Evolutionary conservation across 2,888 invertebrate species (phyloP).

Genomic region (Eupeodes latifasciatus): DNA sequence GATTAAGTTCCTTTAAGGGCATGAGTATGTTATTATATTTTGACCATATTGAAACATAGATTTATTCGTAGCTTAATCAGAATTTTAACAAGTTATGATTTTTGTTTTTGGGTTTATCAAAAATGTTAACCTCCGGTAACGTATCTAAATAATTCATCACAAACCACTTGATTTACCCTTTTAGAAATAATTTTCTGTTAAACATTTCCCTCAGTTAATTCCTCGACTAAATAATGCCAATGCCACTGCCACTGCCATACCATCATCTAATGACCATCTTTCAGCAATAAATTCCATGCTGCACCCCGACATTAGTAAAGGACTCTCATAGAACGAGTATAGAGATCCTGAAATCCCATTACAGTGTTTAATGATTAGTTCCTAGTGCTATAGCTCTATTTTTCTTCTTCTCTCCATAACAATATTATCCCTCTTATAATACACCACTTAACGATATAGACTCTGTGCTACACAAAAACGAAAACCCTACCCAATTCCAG

Average conservation of each 20-base stretch:
- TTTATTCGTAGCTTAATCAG: not conserved
- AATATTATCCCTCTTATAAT: slow-evolving; percentile 63
- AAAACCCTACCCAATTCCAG: not conserved
- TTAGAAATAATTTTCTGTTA: slow-evolving; percentile 55
- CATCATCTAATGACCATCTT: slow-evolving; percentile 66
- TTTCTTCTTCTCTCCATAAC: slow-evolving; percentile 59
- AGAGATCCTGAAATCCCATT: slow-evolving; percentile 68
- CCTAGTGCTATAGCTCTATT: slow-evolving; percentile 28
- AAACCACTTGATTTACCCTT: slow-evolving; percentile 60
- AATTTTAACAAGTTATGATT: no score
- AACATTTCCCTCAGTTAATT: slow-evolving; percentile 59
- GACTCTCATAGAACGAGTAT: slow-evolving; percentile 23
- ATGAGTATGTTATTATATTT: not conserved
- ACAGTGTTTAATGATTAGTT: slow-evolving; percentile 74
- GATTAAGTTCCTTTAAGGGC: not conserved
- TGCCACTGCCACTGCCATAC: slow-evolving; percentile 33
- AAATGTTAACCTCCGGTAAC: no score
- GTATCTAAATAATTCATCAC: not conserved
- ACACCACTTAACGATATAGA: slow-evolving; percentile 30
- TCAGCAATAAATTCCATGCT: slow-evolving; percentile 70
- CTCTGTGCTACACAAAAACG: slow-evolving; percentile 29
- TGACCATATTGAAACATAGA: not conserved
- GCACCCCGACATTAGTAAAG: slow-evolving; percentile 63
- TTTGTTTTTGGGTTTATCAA: no score
- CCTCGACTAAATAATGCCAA: not conserved